phyloP scores from a whole-genome alignment of 30 jellyfish, hydroid and myxozoan species.

The Pelagia noctiluca region DNA sequence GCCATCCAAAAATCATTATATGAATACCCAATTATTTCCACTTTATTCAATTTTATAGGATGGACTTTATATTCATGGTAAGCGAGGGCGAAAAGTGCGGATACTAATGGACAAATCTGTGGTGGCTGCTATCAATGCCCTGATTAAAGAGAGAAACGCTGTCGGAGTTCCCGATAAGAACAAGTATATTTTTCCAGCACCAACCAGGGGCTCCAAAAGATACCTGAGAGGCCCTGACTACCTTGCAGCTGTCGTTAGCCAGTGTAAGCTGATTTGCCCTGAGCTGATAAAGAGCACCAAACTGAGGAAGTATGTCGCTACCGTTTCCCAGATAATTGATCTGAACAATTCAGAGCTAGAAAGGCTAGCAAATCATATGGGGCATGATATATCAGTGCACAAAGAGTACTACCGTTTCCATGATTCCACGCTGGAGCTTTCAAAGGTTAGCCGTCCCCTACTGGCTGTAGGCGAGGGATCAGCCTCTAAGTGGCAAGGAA shows the following conservation, averaged over 20 bases:
- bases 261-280: conserved; percentile 9
- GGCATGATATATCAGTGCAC: conserved; percentile 48
- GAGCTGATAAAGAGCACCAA: conserved; percentile 39
- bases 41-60: conserved; percentile 23
- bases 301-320: conserved; percentile 51
- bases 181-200: conserved; percentile 42
- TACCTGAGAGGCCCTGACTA: conserved; percentile 49
- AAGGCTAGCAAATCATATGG: conserved; percentile 59
- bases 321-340: conserved; percentile 52
- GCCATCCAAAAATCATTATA: not conserved
- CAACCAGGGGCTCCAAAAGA: conserved; percentile 36
- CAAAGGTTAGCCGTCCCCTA: conserved; percentile 40
- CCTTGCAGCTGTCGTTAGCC: conserved; percentile 25
- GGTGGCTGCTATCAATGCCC: conserved; percentile 18
- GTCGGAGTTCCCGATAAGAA: conserved; percentile 36
- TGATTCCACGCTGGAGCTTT: conserved; percentile 57
- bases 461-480: conserved; percentile 52
- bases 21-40: not conserved
- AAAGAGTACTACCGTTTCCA: conserved; percentile 41
- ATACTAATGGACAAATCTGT: conserved; percentile 11
- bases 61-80: conserved; percentile 55
- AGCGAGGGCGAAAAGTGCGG: conserved; percentile 49
- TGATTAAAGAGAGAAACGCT: conserved; percentile 6
- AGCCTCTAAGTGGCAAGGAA: conserved; percentile 31
- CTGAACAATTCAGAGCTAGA: conserved; percentile 33